Conservation (phyloP, 2,888 invertebrate genomes). For the Electrophaes corylata region DNA sequence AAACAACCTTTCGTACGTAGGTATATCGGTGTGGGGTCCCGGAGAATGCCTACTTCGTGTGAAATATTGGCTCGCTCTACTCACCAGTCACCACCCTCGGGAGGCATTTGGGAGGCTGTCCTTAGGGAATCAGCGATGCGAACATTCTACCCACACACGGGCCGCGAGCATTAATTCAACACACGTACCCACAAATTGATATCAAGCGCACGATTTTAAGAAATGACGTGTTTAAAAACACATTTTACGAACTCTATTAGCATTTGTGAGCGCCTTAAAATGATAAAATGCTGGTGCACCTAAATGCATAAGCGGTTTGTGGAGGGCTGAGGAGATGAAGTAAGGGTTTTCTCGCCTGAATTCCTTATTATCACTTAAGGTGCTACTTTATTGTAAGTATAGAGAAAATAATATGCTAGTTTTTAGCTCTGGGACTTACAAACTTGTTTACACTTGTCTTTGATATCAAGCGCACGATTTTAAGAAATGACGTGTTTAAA, state of each 20-base stretch:
- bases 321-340: constrained; percentile 30
- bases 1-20: constrained; percentile 11
- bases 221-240: constrained; percentile 68
- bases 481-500: constrained; percentile 69
- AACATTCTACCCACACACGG: constrained; percentile 45
- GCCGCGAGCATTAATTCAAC: constrained; percentile 54
- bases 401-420: no score
- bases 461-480: constrained; percentile 72
- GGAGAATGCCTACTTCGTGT: constrained; percentile 26
- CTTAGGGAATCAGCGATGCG: constrained; percentile 31
- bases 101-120: constrained; percentile 31
- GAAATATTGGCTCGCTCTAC: constrained; percentile 35
- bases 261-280: constrained; percentile 56
- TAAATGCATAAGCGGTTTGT: constrained; percentile 53
- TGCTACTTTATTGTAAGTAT: not conserved
- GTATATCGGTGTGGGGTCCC: not conserved
- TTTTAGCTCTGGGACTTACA: no score
- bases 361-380: constrained; percentile 28
- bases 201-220: constrained; percentile 70
- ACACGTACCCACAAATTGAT: constrained; percentile 70
- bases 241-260: constrained; percentile 60
- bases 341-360: constrained; percentile 44
- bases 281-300: constrained; percentile 54
- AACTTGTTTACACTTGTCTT: no score
- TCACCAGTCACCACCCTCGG: constrained; percentile 27